Percentiles rank a stretch among this genome's conserved stretches.
Conservation (phyloP, 1,140 invertebrate genomes). For the Dendroctonus valens region DNA sequence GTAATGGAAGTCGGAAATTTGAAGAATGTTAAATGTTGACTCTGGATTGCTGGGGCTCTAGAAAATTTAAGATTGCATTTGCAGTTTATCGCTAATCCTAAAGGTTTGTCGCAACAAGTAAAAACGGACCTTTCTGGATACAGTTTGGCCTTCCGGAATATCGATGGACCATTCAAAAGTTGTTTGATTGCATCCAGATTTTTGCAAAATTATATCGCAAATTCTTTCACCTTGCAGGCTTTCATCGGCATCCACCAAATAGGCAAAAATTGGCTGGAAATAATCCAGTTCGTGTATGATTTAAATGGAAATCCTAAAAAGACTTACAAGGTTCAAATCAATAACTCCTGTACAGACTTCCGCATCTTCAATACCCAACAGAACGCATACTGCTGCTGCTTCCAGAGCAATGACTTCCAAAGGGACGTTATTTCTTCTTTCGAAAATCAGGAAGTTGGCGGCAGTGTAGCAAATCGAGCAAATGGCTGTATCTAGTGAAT, state of each 20-base stretch:
- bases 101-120: not conserved
- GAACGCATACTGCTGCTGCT: slow-evolving; percentile 52
- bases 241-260: slow-evolving; percentile 56
- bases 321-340: slow-evolving; percentile 56
- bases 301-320: not conserved
- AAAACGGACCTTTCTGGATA: slow-evolving; percentile 7
- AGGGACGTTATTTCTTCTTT: slow-evolving; percentile 21
- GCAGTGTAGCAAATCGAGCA: slow-evolving; percentile 32
- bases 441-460: slow-evolving; percentile 31
- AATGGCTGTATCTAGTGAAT: not conserved
- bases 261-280: slow-evolving; percentile 56
- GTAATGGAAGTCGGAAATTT: slow-evolving; percentile 80
- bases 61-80: slow-evolving; percentile 4
- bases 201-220: slow-evolving; percentile 59
- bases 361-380: slow-evolving; percentile 56
- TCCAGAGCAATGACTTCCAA: slow-evolving; percentile 25
- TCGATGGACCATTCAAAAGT: slow-evolving; percentile 58
- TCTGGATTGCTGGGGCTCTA: slow-evolving; percentile 25
- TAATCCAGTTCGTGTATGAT: slow-evolving; percentile 4
- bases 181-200: slow-evolving; percentile 44
- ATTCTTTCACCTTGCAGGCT: slow-evolving; percentile 53
- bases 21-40: slow-evolving; percentile 60
- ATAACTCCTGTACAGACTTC: slow-evolving; percentile 60
- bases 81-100: not conserved
- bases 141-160: slow-evolving; percentile 46